Evolutionary conservation across 2,797 vertebrate species (phyloP), one percentile per base, ranked within the genome.

Genomic region (Gobio occitaniae): DNA sequence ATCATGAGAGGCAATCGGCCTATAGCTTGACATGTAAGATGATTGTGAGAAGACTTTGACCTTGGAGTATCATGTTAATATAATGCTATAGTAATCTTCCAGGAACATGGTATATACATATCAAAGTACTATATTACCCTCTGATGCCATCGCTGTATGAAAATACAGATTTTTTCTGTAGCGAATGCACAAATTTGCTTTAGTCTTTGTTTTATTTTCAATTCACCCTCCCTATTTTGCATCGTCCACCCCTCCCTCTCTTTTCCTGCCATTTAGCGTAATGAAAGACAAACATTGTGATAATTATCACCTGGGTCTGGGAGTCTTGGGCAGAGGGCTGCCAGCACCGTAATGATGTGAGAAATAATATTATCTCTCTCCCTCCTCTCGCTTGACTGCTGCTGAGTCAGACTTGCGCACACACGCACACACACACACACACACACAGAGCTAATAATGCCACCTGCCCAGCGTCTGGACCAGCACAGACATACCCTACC

Each of bases 221-320:
- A 80, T 84, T 83, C 77, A 70, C 11, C 66, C 83, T 86, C 76
- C 84, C 44, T 63, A 13, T 76, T 86, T 88, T 78, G 44, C 56
- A 77, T 77, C 41, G 19, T 71, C 48, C 13, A 19, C 72, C 63
- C 47, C 86, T 82, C 83, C 76, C 90, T 91, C 50, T 89, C 87
- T 91, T 90, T 92, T 90, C 85, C 90, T 91, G 87, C 87, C 87
- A 90, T 90, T 90, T 92, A 90, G 89, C 86, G 4, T 95, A 95
- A 95, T 96, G 94, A 95, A 96, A 95, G 92, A 92, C 90, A 95
- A 96, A 95, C 94, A 96, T 88, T 63, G 86, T n/a, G 89, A 94
- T 94, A 94, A 95, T 95, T 94, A 94, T 89, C 88, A 76, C 84
- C 88, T 86, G 91, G 92, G 88, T 91, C 87, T 92, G 93, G 92